A percentile compares a stretch with the other conserved stretches of the same genome.
These are phyloP conservation scores for Siderastrea siderea DNA, from an alignment of 92 coral and sea anemone species.

Conservation along the genomic window DNA sequence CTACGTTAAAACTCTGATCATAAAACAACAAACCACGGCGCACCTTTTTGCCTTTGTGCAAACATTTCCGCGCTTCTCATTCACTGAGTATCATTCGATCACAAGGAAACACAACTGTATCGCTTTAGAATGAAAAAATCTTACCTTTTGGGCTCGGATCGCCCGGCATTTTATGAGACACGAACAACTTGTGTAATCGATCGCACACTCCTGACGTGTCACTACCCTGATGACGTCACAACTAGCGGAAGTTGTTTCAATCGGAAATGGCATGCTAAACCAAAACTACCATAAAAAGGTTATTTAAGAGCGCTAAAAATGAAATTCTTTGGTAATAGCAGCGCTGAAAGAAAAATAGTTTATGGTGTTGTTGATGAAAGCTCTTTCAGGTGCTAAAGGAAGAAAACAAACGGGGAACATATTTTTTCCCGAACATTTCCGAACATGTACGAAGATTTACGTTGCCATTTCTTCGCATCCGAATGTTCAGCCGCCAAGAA, in stretches of 20 bases:
- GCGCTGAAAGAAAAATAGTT: background rate
- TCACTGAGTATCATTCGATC: background rate
- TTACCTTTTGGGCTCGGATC: constrained; percentile 93
- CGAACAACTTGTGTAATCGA: constrained; percentile 59
- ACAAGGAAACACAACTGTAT: background rate
- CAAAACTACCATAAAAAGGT: background rate
- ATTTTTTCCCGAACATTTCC: constrained; percentile 32
- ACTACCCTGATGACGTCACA: constrained; percentile 50
- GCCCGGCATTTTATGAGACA: constrained; percentile 87
- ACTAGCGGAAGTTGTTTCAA: constrained; percentile 47
- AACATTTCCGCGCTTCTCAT: constrained; percentile 2
- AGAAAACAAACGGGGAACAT: background rate
- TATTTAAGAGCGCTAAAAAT: background rate
- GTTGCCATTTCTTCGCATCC: constrained; percentile 50
- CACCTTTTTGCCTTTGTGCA: constrained; percentile 7
- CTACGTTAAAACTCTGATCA: background rate
- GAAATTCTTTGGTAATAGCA: background rate
- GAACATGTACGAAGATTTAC: constrained; percentile 32
- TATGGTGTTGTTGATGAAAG: background rate
- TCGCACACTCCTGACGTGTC: constrained; percentile 90
- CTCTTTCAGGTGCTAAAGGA: background rate
- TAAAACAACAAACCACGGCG: background rate
- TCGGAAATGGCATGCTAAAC: constrained; percentile 4
- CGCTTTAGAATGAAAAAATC: constrained; percentile 32
- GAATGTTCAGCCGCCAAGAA: constrained; percentile 21